Conservation (phyloP, 2,888 invertebrate species). For the Folsomia manolachei region DNA sequence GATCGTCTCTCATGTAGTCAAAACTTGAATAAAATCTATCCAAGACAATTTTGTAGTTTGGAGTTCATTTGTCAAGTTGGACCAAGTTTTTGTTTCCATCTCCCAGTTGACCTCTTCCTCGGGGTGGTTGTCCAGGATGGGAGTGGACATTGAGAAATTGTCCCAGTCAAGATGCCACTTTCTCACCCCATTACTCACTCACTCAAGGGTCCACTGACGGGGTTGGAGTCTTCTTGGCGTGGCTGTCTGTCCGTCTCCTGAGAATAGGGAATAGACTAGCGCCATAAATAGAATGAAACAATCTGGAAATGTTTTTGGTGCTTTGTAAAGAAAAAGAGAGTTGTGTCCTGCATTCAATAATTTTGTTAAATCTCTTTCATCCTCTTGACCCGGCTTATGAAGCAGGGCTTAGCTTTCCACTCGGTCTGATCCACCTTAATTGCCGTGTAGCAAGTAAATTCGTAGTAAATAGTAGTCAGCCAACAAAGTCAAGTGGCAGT, state of each 20-base stretch:
- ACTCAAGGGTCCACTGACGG: background rate
- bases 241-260: background rate
- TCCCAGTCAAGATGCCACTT: background rate
- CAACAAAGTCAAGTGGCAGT: too few species aligned
- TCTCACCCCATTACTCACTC: background rate
- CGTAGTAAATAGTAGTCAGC: too few species aligned
- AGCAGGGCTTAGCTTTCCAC: too few species aligned
- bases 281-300: background rate
- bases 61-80: background rate
- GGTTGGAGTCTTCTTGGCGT: too few species aligned
- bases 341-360: too few species aligned
- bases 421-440: too few species aligned
- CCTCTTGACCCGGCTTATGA: too few species aligned
- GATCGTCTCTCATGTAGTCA: background rate
- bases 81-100: background rate
- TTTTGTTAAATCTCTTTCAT: too few species aligned
- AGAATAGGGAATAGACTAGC: background rate
- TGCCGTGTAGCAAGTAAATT: too few species aligned
- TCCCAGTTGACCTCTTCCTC: slow-evolving; percentile 29
- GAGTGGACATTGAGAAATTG: slow-evolving; percentile 30
- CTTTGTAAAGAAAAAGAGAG: too few species aligned
- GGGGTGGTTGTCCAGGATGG: slow-evolving; percentile 23
- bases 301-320: too few species aligned
- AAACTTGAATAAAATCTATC: too few species aligned
- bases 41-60: background rate